These are phyloP conservation scores for Peromyscus aztecus DNA, from an alignment of 2,797 vertebrate genomes.

Conservation along the genomic window DNA sequence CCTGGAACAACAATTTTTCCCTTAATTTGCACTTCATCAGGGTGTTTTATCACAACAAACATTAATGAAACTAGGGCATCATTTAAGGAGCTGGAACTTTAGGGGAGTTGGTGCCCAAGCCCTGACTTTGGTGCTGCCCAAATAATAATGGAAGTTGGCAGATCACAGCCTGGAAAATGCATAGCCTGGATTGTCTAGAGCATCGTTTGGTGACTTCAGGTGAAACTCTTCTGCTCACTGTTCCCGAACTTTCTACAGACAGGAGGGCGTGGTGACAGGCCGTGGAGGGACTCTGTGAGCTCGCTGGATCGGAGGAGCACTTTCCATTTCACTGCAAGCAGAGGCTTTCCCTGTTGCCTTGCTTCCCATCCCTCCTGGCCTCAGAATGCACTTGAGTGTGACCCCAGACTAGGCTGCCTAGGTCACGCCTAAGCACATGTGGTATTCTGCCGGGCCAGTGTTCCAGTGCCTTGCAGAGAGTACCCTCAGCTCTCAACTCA, in stretches of 20 bases:
- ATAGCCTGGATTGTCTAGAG: not conserved
- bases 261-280: too few relatives aligned
- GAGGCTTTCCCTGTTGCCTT: not conserved
- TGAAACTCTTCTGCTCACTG: not conserved
- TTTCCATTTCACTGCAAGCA: not conserved
- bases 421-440: not conserved
- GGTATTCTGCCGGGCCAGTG: accelerated
- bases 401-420: not conserved
- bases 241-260: not conserved
- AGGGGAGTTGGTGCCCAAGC: not conserved
- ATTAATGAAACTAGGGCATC: not conserved
- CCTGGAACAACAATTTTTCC: not conserved
- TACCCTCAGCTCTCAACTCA: not conserved
- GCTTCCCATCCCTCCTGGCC: not conserved
- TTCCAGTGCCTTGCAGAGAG: not conserved
- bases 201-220: not conserved
- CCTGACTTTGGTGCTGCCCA: not conserved
- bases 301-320: not conserved
- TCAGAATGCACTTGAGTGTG: not conserved
- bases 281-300: not conserved
- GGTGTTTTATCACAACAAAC: not conserved
- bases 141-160: not conserved
- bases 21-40: not conserved
- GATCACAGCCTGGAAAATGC: not conserved
- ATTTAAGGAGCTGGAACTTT: not conserved